Base-by-base conservation (phyloP, 2,113 vertebrate genomes). In the Gnathonemus echidnorhynchus region DNA sequence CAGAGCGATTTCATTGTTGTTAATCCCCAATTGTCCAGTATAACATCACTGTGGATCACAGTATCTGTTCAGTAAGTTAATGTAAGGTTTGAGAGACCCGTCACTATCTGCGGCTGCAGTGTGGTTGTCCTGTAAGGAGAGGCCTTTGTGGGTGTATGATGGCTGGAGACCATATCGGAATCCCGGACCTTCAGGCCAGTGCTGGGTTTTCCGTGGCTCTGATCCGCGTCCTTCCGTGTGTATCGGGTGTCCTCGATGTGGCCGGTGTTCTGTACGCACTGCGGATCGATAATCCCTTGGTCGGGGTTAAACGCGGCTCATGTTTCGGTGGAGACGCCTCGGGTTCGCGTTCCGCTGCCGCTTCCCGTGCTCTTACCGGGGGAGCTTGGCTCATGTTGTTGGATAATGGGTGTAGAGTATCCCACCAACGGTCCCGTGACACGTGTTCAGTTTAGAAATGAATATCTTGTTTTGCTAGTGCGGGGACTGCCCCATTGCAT, bases 241-340 rank as follows among this genome's bases (percentile, higher is more conserved):
- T 93, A 94, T 94, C 93, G 92, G 92, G 94, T 95, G 94, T 94
- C 93, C 48, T 50, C 45, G 4, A 48, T 52, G 86, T 15, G 39
- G 8, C 42, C 10, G 1, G 46, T 85, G 89, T 13, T 50, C 42
- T 27, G 35, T 86, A 46, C 24, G n/a, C 9, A 10, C 58, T 19
- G 31, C n/a, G 39, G 86, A 77, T 87, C 56, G 42, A 90, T 90
- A 48, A 10, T 85, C 83, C 87, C 50, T 39, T 31, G 13, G 6
- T 56, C n/a, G 31, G n/a, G 49, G 31, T 27, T 49, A 53, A 53
- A 87, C 27, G 13, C 8, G 3, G 35, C 56, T 88, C 35, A 1
- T 21, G 87, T 66, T 88, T 66, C 53, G 8, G 21, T 21, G 86
- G 10, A 35, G 48, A 35, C 1, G 17, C 27, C 1, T 19, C 10